A percentile compares a stretch with the other conserved stretches of the same genome.
phyloP scores from a whole-genome alignment of 2,888 invertebrate species.

The Augochlorella aurata region DNA sequence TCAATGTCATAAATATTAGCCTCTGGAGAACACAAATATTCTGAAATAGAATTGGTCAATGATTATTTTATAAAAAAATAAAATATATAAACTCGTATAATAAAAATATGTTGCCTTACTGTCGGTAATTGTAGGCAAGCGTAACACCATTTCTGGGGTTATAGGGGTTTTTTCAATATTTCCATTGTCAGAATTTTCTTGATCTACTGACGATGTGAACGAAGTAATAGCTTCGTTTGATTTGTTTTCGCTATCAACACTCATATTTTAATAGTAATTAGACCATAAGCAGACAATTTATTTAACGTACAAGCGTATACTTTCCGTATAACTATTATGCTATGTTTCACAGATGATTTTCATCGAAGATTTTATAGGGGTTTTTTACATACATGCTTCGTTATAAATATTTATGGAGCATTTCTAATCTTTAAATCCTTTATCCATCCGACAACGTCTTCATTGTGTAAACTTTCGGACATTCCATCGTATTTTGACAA shows the following conservation, averaged over 20 bases:
- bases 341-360: background rate
- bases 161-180: slow-evolving; percentile 78
- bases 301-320: slow-evolving; percentile 20
- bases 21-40: slow-evolving; percentile 95
- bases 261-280: slow-evolving; percentile 59
- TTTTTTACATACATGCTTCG: background rate
- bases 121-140: slow-evolving; percentile 92
- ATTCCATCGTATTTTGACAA: slow-evolving; percentile 38
- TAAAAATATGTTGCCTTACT: slow-evolving; percentile 35
- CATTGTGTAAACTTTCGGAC: slow-evolving; percentile 23
- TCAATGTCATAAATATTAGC: slow-evolving; percentile 99
- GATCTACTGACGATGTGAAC: slow-evolving; percentile 60
- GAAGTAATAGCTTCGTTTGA: slow-evolving; percentile 63
- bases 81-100: background rate
- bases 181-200: slow-evolving; percentile 71
- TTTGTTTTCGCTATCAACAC: slow-evolving; percentile 68
- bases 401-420: slow-evolving; percentile 24
- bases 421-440: slow-evolving; percentile 7
- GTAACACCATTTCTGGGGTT: slow-evolving; percentile 94
- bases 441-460: slow-evolving; percentile 27
- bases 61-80: background rate
- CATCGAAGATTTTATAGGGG: slow-evolving; percentile 22
- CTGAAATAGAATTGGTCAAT: slow-evolving; percentile 79
- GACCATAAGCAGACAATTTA: slow-evolving; percentile 27
- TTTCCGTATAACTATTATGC: slow-evolving; percentile 27